Conservation (phyloP, 2,888 invertebrate genomes). For the Drosophila dives region DNA sequence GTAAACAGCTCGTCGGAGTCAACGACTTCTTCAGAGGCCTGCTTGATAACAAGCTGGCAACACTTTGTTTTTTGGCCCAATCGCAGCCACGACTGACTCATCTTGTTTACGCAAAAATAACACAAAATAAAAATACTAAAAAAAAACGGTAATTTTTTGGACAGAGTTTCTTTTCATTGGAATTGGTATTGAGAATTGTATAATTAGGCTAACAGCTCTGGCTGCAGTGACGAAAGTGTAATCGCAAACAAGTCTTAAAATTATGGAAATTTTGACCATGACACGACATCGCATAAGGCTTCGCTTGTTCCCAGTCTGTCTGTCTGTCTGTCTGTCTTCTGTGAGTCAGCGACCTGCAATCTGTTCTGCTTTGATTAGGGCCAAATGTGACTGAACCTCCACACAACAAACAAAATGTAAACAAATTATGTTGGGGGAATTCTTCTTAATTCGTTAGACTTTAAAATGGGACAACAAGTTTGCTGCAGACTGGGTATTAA, state of each 20-base stretch:
- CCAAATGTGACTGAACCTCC: slow-evolving; percentile 72
- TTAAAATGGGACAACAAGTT: slow-evolving; percentile 34
- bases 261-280: slow-evolving; percentile 77
- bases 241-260: slow-evolving; percentile 53
- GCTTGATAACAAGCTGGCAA: slow-evolving; percentile 31
- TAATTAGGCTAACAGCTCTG: slow-evolving; percentile 75
- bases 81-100: slow-evolving; percentile 45
- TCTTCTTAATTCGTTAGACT: slow-evolving; percentile 1
- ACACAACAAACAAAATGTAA: slow-evolving; percentile 47
- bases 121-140: slow-evolving; percentile 8
- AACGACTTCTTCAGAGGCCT: slow-evolving; percentile 64
- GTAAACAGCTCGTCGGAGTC: slow-evolving; percentile 68
- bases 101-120: slow-evolving; percentile 63
- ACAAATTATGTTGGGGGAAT: slow-evolving; percentile 46
- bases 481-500: slow-evolving; percentile 9
- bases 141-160: slow-evolving; percentile 32
- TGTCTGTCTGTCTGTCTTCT: slow-evolving; percentile 10
- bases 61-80: slow-evolving; percentile 29
- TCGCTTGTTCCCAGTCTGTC: slow-evolving; percentile 24
- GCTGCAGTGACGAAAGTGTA: slow-evolving; percentile 72
- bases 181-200: slow-evolving; percentile 65
- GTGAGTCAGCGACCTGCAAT: slow-evolving; percentile 60
- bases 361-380: slow-evolving; percentile 72
- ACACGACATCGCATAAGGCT: slow-evolving; percentile 50
- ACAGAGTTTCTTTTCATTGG: slow-evolving; percentile 76